Percentiles rank a stretch among this genome's conserved stretches.
Evolutionary conservation across 2,113 vertebrate species (phyloP).

Genomic region (Phrynocephalus versicolor): DNA sequence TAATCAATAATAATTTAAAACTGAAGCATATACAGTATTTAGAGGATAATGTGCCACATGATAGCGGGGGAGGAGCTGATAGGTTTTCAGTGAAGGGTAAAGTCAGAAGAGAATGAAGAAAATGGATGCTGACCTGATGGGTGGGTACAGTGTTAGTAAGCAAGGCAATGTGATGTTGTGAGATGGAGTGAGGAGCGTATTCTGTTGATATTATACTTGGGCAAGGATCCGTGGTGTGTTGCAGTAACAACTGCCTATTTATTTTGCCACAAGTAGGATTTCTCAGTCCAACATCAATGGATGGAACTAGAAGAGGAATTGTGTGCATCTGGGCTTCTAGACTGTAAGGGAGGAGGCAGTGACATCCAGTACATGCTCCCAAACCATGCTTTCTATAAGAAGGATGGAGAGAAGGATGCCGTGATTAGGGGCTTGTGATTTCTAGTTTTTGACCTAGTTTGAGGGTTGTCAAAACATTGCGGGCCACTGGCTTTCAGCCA

Average conservation of each 20-base stretch:
- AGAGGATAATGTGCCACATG: too few species aligned
- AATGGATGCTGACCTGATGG: background rate
- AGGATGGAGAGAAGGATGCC: background rate
- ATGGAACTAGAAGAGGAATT: slow-evolving; percentile 4
- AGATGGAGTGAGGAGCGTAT: too few species aligned
- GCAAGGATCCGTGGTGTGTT: background rate
- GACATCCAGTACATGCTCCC: background rate
- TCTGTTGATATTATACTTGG: background rate
- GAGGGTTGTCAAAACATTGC: background rate
- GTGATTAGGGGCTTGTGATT: background rate
- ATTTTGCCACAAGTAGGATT: background rate
- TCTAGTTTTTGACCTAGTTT: background rate
- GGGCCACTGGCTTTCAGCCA: background rate
- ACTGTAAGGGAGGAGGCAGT: background rate
- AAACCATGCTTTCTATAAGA: background rate
- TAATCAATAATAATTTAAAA: too few species aligned
- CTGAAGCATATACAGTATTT: too few species aligned
- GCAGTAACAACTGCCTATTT: background rate
- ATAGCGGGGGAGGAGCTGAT: too few species aligned
- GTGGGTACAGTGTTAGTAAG: background rate
- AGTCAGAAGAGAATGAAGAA: background rate
- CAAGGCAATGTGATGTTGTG: too few species aligned
- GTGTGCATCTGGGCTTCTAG: fast-evolving
- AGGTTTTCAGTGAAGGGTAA: background rate
- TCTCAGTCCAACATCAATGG: fast-evolving